Evolutionary conservation across 2,888 invertebrate species (phyloP), one percentile per base, ranked within the genome.

Genomic region (Toxonevra muliebris): DNA sequence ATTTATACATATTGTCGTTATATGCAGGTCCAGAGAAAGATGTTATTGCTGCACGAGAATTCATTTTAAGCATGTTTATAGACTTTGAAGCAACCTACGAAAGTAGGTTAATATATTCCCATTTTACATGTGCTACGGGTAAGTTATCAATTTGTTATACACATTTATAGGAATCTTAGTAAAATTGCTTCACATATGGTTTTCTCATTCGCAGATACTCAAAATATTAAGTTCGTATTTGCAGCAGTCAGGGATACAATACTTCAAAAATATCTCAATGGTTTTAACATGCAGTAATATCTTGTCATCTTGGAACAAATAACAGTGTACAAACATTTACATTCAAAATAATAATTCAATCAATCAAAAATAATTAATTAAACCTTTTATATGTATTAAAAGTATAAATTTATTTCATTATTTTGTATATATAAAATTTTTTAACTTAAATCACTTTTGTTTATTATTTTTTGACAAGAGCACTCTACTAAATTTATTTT

Each of bases 91-190:
- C 99, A 77, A 30, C 30, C 2, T 98, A 99, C 89, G 96, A 95
- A 82, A 98, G 99, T 91, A 99, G 99, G 90, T 99, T 99, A 86
- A 99, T 99, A 89, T 99, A 99, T 90, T 99, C 98, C 87, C 99
- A 99, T 90, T 99, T 99, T 90, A 99, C 99, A 84, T 99, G 99
- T 91, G 99, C 99, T 89, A 99, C 99, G 93, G 99, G 98, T 99
- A 90, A 84, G 81, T 79, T n/a, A 15, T 4, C 13, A n/a, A 48
- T 15, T 48, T n/a, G 12, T 48, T 48, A 10, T 8, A 45, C 30
- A 55, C 43, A 59, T 48, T 84, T 30, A 30, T 4, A 30, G 30
- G 30, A 30, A 30, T 48, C 8, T 48, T 1, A 48, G 11, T 10
- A 10, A n/a, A 48, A 11, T 48, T 10, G 11, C 4, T 13, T 10